Evolutionary conservation across 2,797 vertebrate genomes (phyloP).

Genomic region (Pipistrellus kuhlii): DNA sequence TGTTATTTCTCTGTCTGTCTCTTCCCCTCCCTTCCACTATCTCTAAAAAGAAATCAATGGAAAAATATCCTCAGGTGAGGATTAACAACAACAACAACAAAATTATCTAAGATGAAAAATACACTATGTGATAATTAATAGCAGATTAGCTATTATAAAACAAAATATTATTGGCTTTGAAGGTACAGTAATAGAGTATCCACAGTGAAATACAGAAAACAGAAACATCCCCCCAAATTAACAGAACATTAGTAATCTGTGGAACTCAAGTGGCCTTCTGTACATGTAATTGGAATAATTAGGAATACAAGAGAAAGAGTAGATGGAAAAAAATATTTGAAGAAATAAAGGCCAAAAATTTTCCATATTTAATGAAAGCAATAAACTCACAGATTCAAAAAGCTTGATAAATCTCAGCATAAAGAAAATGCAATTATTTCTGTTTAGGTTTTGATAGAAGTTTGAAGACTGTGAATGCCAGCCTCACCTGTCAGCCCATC

Average conservation of each 20-base stretch:
- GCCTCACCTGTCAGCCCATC: not conserved
- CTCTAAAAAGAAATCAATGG: no score
- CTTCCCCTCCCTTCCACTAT: no score
- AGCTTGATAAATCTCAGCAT: not conserved
- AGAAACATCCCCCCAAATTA: no score
- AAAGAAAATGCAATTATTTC: slow-evolving; percentile 4
- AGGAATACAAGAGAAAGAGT: not conserved
- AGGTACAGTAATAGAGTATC: not conserved
- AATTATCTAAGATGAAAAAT: slow-evolving; percentile 16
- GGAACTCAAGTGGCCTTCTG: not conserved
- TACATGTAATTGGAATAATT: not conserved
- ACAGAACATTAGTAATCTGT: not conserved
- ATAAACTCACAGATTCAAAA: not conserved
- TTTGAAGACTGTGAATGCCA: not conserved
- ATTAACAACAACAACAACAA: no score
- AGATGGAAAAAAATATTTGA: not conserved
- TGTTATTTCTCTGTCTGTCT: no score
- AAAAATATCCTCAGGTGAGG: no score
- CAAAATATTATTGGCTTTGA: not conserved
- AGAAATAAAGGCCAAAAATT: not conserved
- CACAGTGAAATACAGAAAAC: slow-evolving; percentile 12
- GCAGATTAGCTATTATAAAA: not conserved
- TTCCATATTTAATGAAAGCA: not conserved
- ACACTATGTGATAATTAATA: not conserved
- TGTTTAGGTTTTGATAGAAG: not conserved